phyloP scores from a whole-genome alignment of 35 echinoderm and acorn worm genomes.

The Diadema setosum region DNA sequence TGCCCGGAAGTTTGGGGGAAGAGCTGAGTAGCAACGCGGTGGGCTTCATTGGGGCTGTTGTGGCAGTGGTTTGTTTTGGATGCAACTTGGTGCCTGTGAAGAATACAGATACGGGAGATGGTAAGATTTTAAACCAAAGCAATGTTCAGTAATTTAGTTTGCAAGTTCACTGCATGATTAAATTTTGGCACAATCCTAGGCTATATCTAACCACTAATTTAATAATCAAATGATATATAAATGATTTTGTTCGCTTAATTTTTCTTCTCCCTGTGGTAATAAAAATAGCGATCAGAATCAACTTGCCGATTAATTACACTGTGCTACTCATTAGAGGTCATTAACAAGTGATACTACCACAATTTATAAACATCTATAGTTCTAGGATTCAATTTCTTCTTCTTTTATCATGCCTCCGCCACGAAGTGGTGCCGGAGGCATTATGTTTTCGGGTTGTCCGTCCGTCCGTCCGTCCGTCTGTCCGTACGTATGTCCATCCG shows the following conservation, averaged over 20 bases:
- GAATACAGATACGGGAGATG: constrained; percentile 82
- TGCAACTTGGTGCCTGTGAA: constrained; percentile 94
- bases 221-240: background rate
- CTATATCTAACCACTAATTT: background rate
- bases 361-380: background rate
- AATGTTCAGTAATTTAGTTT: too few species aligned
- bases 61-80: constrained; percentile 86
- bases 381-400: background rate
- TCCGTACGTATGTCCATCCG: too few species aligned
- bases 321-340: too few species aligned
- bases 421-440: too few species aligned
- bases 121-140: constrained; percentile 62
- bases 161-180: background rate
- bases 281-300: background rate
- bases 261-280: background rate
- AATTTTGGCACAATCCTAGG: background rate
- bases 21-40: background rate
- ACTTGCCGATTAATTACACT: background rate
- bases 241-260: background rate
- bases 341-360: background rate
- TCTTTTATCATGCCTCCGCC: background rate
- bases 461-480: too few species aligned
- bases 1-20: too few species aligned
- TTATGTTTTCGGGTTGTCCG: background rate
- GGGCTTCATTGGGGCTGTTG: constrained; percentile 63